Percentiles rank a stretch among this genome's conserved stretches.
phyloP scores from a whole-genome alignment of 2,797 vertebrate genomes.

The Pseudochirops corinnae region DNA sequence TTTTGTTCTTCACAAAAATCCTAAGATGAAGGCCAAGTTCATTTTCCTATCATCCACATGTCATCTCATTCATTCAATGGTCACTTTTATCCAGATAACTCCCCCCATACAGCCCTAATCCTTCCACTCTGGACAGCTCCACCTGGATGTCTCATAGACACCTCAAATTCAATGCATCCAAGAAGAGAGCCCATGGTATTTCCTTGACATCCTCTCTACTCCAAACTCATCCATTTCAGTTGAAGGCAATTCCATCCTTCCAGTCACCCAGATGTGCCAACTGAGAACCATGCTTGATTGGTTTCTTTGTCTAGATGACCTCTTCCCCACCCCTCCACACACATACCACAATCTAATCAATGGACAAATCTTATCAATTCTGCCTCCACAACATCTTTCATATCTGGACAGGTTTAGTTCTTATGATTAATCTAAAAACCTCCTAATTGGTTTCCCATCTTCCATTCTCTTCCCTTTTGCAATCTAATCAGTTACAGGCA shows the following conservation, averaged over 20 bases:
- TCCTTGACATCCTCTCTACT: not conserved
- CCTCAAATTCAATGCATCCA: not conserved
- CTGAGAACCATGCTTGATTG: not conserved
- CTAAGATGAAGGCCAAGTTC: not conserved
- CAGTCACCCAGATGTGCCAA: not conserved
- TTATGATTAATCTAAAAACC: too few species aligned
- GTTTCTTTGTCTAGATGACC: not conserved
- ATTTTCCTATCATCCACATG: not conserved
- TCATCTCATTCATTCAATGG: not conserved
- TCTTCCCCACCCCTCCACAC: not conserved
- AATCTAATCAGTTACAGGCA: not conserved
- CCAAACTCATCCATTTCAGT: not conserved
- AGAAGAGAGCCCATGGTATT: not conserved
- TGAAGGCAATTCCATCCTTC: not conserved
- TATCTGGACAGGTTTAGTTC: not conserved
- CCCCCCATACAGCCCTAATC: not conserved
- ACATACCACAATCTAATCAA: not conserved
- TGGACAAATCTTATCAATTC: not conserved
- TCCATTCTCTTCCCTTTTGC: not conserved
- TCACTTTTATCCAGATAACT: not conserved
- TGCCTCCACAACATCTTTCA: not conserved
- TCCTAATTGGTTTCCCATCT: not conserved
- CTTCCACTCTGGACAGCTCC: not conserved
- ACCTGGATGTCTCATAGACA: not conserved
- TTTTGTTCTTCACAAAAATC: not conserved